A percentile compares a stretch with the other conserved stretches of the same genome.
Evolutionary conservation across 2,797 vertebrate genomes (phyloP).

Genomic region (Leptoclinus maculatus): DNA sequence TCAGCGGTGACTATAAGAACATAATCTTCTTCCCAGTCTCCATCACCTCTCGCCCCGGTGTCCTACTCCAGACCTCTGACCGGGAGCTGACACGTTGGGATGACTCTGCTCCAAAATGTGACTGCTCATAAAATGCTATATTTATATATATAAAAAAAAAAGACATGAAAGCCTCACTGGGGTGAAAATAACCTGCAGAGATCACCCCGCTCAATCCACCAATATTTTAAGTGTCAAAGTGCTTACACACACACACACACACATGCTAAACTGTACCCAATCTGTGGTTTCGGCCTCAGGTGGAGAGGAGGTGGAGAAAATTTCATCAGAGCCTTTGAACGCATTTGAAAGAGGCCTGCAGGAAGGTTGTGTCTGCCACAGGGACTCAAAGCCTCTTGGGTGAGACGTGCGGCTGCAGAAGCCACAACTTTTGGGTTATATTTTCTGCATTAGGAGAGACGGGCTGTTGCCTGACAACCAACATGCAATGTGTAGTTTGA

Average conservation of each 20-base stretch:
- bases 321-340: constrained; percentile 35
- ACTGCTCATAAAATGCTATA: constrained; percentile 29
- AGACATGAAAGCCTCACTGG: constrained; percentile 24
- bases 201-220: constrained; percentile 42
- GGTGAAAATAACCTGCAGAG: constrained; percentile 41
- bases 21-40: constrained; percentile 32
- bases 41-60: constrained; percentile 37
- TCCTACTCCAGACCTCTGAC: constrained; percentile 47
- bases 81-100: constrained; percentile 30
- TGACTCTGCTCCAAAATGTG: constrained; percentile 31
- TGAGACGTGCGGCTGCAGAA: not conserved
- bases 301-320: constrained; percentile 28
- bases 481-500: not conserved
- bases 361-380: constrained; percentile 22
- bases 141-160: not conserved
- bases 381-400: constrained; percentile 10
- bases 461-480: constrained; percentile 12
- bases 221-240: constrained; percentile 46
- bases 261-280: constrained; percentile 10
- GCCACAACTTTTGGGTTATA: constrained; percentile 30
- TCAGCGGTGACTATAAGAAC: constrained; percentile 20
- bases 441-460: constrained; percentile 7
- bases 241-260: constrained; percentile 11
- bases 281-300: constrained; percentile 30
- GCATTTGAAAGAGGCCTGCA: constrained; percentile 32